A percentile compares a stretch with the other conserved stretches of the same genome.
phyloP scores from a whole-genome alignment of 2,797 vertebrate genomes.

The Semaprochilodus insignis region DNA sequence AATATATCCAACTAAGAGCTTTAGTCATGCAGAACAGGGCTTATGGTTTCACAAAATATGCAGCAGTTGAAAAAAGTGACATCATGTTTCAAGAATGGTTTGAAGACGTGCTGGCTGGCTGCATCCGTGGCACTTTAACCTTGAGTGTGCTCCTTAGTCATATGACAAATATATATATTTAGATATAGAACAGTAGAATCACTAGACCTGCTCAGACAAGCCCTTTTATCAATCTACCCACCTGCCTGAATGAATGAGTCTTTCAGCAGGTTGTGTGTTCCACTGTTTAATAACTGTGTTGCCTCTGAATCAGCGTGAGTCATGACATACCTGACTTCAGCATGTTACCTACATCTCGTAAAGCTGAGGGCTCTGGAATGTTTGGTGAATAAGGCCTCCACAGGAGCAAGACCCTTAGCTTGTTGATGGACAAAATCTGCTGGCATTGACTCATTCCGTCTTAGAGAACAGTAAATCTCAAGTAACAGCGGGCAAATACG shows the following conservation, averaged over 20 bases:
- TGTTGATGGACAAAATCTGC: neutral
- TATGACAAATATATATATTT: neutral
- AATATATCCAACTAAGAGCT: neutral
- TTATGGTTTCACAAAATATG: neutral
- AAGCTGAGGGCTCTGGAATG: neutral
- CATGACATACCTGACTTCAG: slow-evolving; percentile 5
- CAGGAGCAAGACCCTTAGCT: neutral
- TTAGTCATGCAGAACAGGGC: neutral
- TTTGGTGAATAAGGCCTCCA: neutral
- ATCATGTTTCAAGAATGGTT: neutral
- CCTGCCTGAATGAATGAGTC: neutral
- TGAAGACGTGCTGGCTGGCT: no score
- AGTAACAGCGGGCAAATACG: neutral
- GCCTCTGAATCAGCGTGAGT: slow-evolving; percentile 35
- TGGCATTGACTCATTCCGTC: neutral
- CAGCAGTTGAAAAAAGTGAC: neutral
- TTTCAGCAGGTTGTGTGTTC: neutral
- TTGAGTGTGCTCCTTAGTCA: neutral
- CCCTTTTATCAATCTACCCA: neutral
- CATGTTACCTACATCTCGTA: neutral
- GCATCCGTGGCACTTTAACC: neutral
- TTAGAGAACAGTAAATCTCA: neutral
- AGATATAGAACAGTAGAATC: neutral
- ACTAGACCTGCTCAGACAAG: slow-evolving; percentile 7
- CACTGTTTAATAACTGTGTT: neutral